Evolutionary conservation across 2,797 vertebrate species (phyloP), one percentile per base, ranked within the genome.

Genomic region (Poecilia picta): DNA sequence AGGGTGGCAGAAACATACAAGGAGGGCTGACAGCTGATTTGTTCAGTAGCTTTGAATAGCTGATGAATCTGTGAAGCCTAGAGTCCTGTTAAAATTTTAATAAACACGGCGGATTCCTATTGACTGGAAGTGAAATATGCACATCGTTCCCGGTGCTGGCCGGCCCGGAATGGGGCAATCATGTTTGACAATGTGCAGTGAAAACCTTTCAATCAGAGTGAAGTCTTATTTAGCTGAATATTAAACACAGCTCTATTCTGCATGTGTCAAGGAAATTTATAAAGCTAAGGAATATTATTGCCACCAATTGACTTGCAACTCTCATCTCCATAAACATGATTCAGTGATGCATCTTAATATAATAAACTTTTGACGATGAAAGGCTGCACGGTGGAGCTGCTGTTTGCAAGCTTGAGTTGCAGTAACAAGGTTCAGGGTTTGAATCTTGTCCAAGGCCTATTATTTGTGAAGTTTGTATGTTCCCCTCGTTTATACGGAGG

Each of bases 71-170:
- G 85, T 92, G 94, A 94, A 91, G 93, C 92, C 91, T 81, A 90
- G 92, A 93, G 86, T 88, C 94, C 90, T 94, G 95, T 97, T 94
- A 94, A 96, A 97, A 97, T 96, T 95, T 93, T 96, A 97, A 97
- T 97, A 97, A 96, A 95, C 92, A 96, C 90, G 92, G 94, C 87
- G 88, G 91, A 94, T 94, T 93, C 95, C 94, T 93, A 94, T 95
- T 93, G 96, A 95, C 94, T 95, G 90, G 90, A 93, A 95, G 95
- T 96, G 95, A 97, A 97, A 94, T 95, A 95, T 94, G 95, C 95
- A 86, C 93, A 76, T 91, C 93, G 88, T 91, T 94, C 92, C 93
- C 82, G 53, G 86, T 89, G 89, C 94, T 91, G 93, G 94, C 92
- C 90, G 82, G 85, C 81, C 87, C 92, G 91, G 94, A 94, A 94